Base-by-base conservation (phyloP, 2,113 vertebrate genomes). In the Mesitornis unicolor region DNA sequence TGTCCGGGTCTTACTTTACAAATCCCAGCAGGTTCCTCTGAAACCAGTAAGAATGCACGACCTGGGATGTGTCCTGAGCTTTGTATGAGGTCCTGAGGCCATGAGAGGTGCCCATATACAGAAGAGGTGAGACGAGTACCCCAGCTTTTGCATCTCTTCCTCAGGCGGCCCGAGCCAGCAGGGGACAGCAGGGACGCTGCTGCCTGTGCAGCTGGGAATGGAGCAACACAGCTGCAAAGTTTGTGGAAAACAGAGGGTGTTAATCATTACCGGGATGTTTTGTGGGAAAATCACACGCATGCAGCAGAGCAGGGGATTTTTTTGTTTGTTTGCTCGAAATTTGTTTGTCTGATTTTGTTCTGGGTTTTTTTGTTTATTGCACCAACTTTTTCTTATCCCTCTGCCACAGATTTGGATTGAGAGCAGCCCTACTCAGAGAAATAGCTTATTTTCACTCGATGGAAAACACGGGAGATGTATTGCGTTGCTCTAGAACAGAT, bases 141-240 rank as follows among this genome's bases (percentile, higher is more conserved):
- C 64, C 57, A 31, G 51, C 68, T 24, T 29, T 5, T 28, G 14
- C 31, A 42, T 4, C 25, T 9, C 48, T 17, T 60, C 48, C 48
- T 47, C 45, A 29, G 45, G 56, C 82, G 84, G 77, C 38, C 36
- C 4, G 14, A 75, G 47, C 9, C 43, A 67, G 48, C 22, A 26
- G 24, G 33, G 68, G 20, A 21, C 5, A 4, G 4, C 0, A 11
- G 0, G 6, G 43, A 4, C 2, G 11, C 51, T n/a, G 67, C 42
- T 63, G 5, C 36, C 29, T 8, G 43, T 24, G 42, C 71, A 35
- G 70, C 78, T 61, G 84, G 76, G 79, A 45, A 56, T 0, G 4
- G 63, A 84, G n/a, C 13, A 35, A 25, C 2, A 3, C 1, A 0
- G 47, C 89, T 38, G 3, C 35, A 51, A 29, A 35, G 10, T 3